A percentile compares a stretch with the other conserved stretches of the same genome.
Evolutionary conservation across 2,888 invertebrate species (phyloP).

Genomic region (Endotricha flammealis): DNA sequence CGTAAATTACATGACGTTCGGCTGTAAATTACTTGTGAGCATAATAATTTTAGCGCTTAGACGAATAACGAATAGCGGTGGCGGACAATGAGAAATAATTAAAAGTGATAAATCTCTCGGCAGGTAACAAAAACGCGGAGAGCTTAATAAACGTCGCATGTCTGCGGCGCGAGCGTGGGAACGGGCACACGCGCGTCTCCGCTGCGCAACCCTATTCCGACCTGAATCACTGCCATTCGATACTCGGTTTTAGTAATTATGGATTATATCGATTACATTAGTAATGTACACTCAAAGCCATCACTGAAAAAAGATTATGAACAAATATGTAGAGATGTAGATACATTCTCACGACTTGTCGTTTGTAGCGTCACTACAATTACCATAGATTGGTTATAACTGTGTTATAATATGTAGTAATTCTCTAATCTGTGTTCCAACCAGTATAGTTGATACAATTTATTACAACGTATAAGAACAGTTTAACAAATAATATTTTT

Average conservation of each 20-base stretch:
- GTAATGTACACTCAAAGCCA: too few relatives aligned
- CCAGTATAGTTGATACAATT: too few relatives aligned
- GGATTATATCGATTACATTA: background rate
- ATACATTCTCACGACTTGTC: too few relatives aligned
- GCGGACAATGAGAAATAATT: conserved; percentile 76
- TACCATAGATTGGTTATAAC: too few relatives aligned
- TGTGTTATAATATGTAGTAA: too few relatives aligned
- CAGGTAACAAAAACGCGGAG: conserved; percentile 75
- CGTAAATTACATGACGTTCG: conserved; percentile 45
- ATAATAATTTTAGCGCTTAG: conserved; percentile 64
- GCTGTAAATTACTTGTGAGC: conserved; percentile 57
- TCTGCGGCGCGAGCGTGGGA: conserved; percentile 63
- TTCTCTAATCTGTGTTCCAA: too few relatives aligned
- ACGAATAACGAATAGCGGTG: conserved; percentile 60
- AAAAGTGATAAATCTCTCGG: conserved; percentile 77
- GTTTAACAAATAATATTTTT: too few relatives aligned
- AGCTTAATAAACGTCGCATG: conserved; percentile 75
- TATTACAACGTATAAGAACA: too few relatives aligned
- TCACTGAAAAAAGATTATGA: too few relatives aligned
- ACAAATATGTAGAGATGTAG: too few relatives aligned
- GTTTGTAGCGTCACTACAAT: too few relatives aligned
- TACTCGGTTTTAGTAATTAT: too few relatives aligned
- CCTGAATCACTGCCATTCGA: conserved; percentile 2
- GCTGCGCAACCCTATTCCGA: conserved; percentile 32
- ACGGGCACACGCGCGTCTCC: conserved; percentile 37